Evolutionary conservation across 2,797 vertebrate genomes (phyloP), one percentile per base, ranked within the genome.

Genomic region (Loriculus beryllinus): DNA sequence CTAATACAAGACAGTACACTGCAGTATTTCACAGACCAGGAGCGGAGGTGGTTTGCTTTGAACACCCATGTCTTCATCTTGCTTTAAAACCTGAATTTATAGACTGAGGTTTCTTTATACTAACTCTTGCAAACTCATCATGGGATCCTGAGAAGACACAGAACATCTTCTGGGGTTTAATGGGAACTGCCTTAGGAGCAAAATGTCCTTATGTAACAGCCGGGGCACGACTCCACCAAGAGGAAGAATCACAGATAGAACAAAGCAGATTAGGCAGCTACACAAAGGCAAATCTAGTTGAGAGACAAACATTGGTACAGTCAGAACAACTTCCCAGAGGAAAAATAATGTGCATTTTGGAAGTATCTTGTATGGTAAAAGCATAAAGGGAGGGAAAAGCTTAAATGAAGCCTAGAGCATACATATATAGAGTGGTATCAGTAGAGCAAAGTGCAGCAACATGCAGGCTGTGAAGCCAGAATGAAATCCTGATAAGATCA

Each of bases 401-500:
- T 71, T 39, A 37, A 39, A 52, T 6, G 35, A 59, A 86, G 88
- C 64, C 83, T 6, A 15, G 7, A 84, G 80, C 2, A 1, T 23
- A 25, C 8, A 2, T 1, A 31, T 1, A 14, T 2, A 54, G 51
- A 54, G 52, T 18, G n/a, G 12, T 25, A 19, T 42, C 31, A 33
- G 40, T 0, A 79, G 76, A 87, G 60, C 72, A 23, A 60, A 45
- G 86, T 5, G 65, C 11, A 6, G 82, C 93, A 80, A 80, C 97
- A 95, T 96, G 96, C 97, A 95, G 92, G 84, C 87, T 83, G 45
- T 56, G 85, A 18, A 63, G 69, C 49, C 14, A 22, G 76, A 87
- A 52, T 17, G 76, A 95, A 97, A 95, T 88, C 94, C 94, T 97
- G 97, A 97, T 96, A 95, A 97, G 92, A 98, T 97, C 96, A 93